Percentiles rank a stretch among this genome's conserved stretches.
Evolutionary conservation across 2,888 invertebrate species (phyloP).

Genomic region (Lasioglossum vierecki): DNA sequence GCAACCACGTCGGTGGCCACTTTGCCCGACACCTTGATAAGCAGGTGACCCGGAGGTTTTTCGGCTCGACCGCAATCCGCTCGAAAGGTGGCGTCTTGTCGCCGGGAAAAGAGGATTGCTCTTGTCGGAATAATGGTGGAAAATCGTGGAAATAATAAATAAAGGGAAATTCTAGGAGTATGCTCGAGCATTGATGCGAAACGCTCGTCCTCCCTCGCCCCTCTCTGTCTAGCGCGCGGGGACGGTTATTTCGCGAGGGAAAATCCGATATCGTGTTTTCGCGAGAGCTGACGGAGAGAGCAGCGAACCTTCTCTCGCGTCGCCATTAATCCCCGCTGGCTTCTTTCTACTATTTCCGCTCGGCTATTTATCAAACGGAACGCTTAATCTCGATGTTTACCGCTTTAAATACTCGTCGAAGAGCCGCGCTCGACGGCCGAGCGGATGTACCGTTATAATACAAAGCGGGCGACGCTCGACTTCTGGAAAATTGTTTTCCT

Average conservation of each 20-base stretch:
- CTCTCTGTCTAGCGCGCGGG: neutral
- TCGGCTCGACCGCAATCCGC: neutral
- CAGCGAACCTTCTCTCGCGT: conserved; percentile 4
- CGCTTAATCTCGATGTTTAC: conserved; percentile 28
- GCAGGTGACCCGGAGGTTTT: neutral
- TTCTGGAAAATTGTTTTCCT: neutral
- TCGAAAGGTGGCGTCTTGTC: neutral
- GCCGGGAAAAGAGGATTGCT: neutral
- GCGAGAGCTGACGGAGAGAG: neutral
- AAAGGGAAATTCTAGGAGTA: neutral
- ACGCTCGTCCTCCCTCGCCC: neutral
- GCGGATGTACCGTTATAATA: neutral
- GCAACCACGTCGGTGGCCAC: neutral
- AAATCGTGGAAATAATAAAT: neutral
- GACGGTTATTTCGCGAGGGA: neutral
- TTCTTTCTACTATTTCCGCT: conserved; percentile 4
- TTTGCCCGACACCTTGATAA: neutral
- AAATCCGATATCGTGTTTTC: conserved; percentile 7
- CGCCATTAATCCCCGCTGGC: conserved; percentile 35
- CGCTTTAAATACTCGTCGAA: conserved; percentile 13
- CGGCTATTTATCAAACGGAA: conserved; percentile 6
- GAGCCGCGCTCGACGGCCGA: neutral
- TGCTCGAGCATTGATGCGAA: neutral
- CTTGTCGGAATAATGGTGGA: neutral
- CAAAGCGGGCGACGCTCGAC: neutral